Conservation (phyloP, 2,113 vertebrate genomes). For the Otocyon megalotis region DNA sequence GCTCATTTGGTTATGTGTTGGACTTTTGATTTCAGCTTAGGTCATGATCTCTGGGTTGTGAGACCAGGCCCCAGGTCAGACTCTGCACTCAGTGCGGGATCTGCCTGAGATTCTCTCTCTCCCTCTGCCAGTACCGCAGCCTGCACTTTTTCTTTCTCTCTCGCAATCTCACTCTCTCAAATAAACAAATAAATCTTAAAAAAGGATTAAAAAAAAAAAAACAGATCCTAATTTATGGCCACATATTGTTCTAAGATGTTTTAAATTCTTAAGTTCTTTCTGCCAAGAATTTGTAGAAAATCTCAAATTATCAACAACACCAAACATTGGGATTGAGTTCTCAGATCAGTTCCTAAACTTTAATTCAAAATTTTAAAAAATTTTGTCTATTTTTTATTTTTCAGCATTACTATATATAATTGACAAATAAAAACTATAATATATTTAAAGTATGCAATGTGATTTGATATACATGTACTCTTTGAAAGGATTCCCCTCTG, state of each 20-base stretch:
- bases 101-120: not conserved
- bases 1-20: not conserved
- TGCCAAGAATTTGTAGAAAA: conserved; percentile 11
- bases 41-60: not conserved
- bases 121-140: not conserved
- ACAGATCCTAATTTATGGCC: not conserved
- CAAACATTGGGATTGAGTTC: not conserved
- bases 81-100: not conserved
- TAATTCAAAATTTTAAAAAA: not conserved
- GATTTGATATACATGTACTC: not conserved
- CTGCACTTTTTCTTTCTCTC: not conserved
- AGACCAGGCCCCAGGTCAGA: not conserved
- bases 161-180: not conserved
- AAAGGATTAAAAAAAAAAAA: not conserved
- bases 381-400: not conserved
- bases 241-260: not conserved
- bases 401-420: not conserved
- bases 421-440: not conserved
- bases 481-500: not conserved
- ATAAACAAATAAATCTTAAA: not conserved
- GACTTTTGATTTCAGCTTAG: not conserved
- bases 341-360: not conserved
- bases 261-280: not conserved
- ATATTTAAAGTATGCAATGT: not conserved
- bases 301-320: not conserved